phyloP scores from a whole-genome alignment of 2,113 vertebrate species.

The Muscicapa adusta region DNA sequence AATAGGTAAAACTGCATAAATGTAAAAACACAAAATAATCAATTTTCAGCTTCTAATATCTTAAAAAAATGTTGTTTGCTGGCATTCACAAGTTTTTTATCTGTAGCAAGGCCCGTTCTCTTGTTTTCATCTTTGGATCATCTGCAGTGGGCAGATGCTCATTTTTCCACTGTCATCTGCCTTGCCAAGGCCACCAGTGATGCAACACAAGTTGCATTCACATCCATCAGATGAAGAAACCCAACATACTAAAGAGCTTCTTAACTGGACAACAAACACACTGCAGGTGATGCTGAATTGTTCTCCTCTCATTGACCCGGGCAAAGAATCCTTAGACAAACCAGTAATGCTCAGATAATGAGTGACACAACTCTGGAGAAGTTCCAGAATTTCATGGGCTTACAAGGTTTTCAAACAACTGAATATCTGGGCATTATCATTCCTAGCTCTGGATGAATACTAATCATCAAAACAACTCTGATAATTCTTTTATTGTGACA shows the following conservation, averaged over 20 bases:
- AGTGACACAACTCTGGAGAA: background rate
- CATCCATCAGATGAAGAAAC: background rate
- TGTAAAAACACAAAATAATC: background rate
- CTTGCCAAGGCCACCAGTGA: background rate
- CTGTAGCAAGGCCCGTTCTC: background rate
- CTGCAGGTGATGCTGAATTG: background rate
- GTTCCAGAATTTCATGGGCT: background rate
- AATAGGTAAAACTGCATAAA: background rate
- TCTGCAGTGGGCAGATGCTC: background rate
- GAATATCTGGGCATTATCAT: slow-evolving; percentile 15
- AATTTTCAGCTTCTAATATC: background rate
- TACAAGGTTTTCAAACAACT: background rate
- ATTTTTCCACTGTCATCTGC: background rate
- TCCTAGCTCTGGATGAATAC: background rate
- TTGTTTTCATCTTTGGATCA: background rate
- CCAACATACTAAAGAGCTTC: background rate
- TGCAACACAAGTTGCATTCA: background rate
- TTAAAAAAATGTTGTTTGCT: background rate
- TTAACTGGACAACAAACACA: background rate
- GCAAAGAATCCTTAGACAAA: background rate
- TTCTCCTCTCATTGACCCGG: background rate
- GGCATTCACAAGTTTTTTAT: background rate
- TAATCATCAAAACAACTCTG: background rate
- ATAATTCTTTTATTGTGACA: background rate
- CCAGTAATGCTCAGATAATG: background rate